Base-by-base conservation (phyloP, 2,888 invertebrate genomes). In the Meganola albula region DNA sequence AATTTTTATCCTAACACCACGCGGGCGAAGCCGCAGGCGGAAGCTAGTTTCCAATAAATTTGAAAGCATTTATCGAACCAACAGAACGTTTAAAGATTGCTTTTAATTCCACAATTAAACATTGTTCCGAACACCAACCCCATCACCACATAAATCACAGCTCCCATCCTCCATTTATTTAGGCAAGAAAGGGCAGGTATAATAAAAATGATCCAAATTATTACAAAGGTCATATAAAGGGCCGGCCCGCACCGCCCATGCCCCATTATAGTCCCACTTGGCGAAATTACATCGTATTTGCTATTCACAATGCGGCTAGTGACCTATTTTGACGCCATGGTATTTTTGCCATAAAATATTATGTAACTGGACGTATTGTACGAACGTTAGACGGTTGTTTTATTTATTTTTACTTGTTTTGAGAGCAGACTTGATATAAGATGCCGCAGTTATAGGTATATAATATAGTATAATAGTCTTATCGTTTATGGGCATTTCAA, bases 261-360 rank as follows among this genome's bases (percentile, higher is more conserved):
- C 37, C 41, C 62, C 46, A 63, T 63, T 60, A 60, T 56, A 49
- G 51, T 53, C 46, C 51, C 52, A 53, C 54, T 61, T 44, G 44
- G 38, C 43, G 54, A 58, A 62, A 62, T 63, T 56, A 61, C 58
- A 58, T 58, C 57, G 59, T 55, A 58, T 62, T 62, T 57, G 53
- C 57, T 54, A 60, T 63, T 59, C 65, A 62, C 54, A 59, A 58
- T 57, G 54, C 51, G 51, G 40, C 42, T 33, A 31, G 42, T 54
- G 61, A 52, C 58, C 61, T 59, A 56, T 56, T 58, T 60, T 37
- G 27, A 30, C 40, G 39, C 42, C 37, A 41, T 53, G 52, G 41
- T 54, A 49, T 48, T 57, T 48, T 48, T 43, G 45, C 36, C 33
- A 32, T 41, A 36, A 53, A 46, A 46, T 46, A 34, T 32, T 42